These are phyloP conservation scores for Chrysaora quinquecirrha DNA, from an alignment of 30 jellyfish, hydroid and myxozoan genomes.

Conservation along the genomic window DNA sequence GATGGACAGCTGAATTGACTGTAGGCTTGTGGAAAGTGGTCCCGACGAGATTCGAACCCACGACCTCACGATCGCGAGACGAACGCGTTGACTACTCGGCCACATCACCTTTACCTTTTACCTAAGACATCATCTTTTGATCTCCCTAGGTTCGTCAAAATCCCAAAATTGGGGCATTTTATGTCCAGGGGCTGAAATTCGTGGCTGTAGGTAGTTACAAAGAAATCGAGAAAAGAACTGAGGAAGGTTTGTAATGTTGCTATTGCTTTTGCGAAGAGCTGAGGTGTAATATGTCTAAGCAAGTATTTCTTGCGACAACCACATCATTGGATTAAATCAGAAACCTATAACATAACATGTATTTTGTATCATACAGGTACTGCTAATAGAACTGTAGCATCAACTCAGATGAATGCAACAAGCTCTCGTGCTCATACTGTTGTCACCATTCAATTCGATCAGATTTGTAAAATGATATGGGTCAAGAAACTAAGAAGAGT, in stretches of 20 bases:
- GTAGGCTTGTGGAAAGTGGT: too few relatives aligned
- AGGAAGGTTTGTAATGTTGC: conserved; percentile 88
- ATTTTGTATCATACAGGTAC: too few relatives aligned
- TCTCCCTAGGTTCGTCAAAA: conserved; percentile 98
- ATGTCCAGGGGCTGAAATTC: conserved; percentile 94
- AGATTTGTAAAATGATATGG: conserved; percentile 88
- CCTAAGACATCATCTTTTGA: too few relatives aligned
- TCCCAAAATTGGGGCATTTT: conserved; percentile 97
- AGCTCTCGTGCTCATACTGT: conserved; percentile 99
- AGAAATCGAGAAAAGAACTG: conserved; percentile 96
- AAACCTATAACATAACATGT: too few relatives aligned
- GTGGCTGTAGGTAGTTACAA: conserved; percentile 98
- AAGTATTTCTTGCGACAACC: too few relatives aligned
- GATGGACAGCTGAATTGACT: too few relatives aligned
- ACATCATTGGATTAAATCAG: too few relatives aligned
- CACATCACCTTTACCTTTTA: too few relatives aligned
- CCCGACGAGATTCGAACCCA: too few relatives aligned
- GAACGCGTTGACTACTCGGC: too few relatives aligned
- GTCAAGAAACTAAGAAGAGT: conserved; percentile 92
- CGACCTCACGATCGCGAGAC: too few relatives aligned
- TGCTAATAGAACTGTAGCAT: conserved; percentile 97
- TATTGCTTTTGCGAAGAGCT: neutral
- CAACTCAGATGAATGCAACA: conserved; percentile 99
- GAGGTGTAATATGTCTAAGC: neutral
- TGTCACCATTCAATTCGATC: conserved; percentile 96